Evolutionary conservation across 2,888 invertebrate species (phyloP), one percentile per base, ranked within the genome.

Genomic region (Cremastinae sp.): DNA sequence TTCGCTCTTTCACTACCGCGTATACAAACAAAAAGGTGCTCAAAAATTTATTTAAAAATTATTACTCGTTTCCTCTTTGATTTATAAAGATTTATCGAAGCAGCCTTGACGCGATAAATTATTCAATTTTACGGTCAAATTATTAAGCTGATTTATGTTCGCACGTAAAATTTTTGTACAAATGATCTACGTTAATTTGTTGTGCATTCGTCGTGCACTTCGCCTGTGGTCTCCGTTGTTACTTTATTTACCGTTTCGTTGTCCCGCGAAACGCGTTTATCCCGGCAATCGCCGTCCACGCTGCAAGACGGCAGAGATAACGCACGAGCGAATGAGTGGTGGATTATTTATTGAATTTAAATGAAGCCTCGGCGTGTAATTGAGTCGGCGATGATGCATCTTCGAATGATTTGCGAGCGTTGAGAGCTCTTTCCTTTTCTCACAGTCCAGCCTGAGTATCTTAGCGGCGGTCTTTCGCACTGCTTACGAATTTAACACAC

Each of bases 321-420:
- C 81, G 82, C 47, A 79, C 80, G 82, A 83, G 81, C 84, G 83
- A 86, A 86, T 86, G 86, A 87, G 85, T 84, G 82, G 83, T 77
- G 84, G 80, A 85, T 87, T 88, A 89, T 89, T 89, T 89, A 89
- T 88, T 79, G 87, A 84, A 83, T 85, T 88, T 86, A 88, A 88
- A 89, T 87, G 88, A 89, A 89, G 86, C 84, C 85, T 87, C 83
- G 84, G 84, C 87, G 86, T 89, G 89, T 89, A 89, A 89, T 89
- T 88, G 89, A 88, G 84, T 84, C 82, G 59, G 82, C 85, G 87
- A 87, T 88, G 88, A 88, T 89, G 87, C 86, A 87, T 87, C 70
- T 70, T 84, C 78, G 81, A 75, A 88, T 88, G 89, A 89, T 89
- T 89, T 89, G 89, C 86, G 85, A 85, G 84, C 85, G 79, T 84